Evolutionary conservation across 1,140 invertebrate genomes (phyloP), one percentile per base, ranked within the genome.

Genomic region (Zaprionus ghesquierei): DNA sequence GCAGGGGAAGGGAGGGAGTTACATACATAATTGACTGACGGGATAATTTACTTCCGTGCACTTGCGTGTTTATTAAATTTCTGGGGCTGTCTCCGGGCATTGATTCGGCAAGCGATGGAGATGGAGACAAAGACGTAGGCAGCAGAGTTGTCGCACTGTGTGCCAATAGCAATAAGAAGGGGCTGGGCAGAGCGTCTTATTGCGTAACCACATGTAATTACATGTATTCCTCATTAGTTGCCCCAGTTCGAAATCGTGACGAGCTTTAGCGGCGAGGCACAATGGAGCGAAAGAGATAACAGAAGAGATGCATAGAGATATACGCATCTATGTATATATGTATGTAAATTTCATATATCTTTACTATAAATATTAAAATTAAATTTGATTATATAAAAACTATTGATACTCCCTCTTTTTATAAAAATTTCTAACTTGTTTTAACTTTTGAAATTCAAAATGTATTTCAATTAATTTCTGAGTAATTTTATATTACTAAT

Each of bases 31-130:
- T 89, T 77, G 84, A 89, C 84, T 89, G 84, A 72, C 85, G 76
- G 84, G 69, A 89, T 78, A 89, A 89, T 89, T 89, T 77, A 89
- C 84, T 89, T 89, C 84, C 84, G 74, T 89, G 77, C 85, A 89
- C 79, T 89, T 89, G 84, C 84, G 84, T 89, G 84, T 89, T 89
- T 89, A 89, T 89, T 89, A 89, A 89, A 89, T 89, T 89, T 80
- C 77, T 78, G 66, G 79, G 85, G 68, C 70, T 89, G 84, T 89
- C 79, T 80, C 49, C 53, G 69, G 56, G 73, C 82, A 89, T 87
- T 89, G 84, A 89, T 87, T 87, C 84, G 41, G 54, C 18, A 49
- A 64, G 38, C 25, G 61, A 10, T 2, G 22, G 4, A 23, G 33
- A 12, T 41, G 10, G 13, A 56, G 58, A 18, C 9, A 46, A 46